Percentiles rank a stretch among this genome's conserved stretches.
phyloP scores from a whole-genome alignment of 2,797 vertebrate species.

The Tragopan temminckii region DNA sequence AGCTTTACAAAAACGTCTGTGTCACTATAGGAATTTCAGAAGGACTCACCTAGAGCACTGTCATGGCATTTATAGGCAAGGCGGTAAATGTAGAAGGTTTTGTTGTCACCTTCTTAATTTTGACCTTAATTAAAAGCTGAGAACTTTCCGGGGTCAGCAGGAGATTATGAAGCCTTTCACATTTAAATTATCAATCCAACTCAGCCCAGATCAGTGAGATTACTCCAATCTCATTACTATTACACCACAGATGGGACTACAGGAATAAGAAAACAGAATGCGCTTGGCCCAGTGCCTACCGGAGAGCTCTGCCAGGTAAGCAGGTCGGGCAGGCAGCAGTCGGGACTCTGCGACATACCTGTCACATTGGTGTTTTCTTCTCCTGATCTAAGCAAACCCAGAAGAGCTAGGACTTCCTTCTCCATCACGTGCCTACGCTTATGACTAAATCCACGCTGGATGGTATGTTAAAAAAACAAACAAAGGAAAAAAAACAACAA shows the following conservation, averaged over 20 bases:
- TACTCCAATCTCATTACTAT: constrained; percentile 46
- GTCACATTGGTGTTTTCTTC: background rate
- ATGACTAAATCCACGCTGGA: background rate
- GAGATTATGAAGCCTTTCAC: constrained; percentile 61
- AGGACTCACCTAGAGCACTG: background rate
- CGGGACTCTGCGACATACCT: background rate
- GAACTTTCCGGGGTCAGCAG: constrained; percentile 55
- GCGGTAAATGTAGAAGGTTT: constrained; percentile 21
- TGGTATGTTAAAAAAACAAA: background rate
- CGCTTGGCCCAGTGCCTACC: background rate
- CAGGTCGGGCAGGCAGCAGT: background rate
- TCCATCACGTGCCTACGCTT: background rate
- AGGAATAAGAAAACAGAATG: background rate
- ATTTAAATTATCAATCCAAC: constrained; percentile 46
- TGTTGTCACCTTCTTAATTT: constrained; percentile 17
- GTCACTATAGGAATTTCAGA: background rate
- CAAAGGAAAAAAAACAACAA: no score
- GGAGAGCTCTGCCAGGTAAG: background rate
- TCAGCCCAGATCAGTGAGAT: constrained; percentile 26
- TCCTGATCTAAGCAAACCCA: background rate
- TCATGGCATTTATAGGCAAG: constrained; percentile 35
- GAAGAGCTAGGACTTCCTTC: background rate
- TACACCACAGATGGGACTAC: constrained; percentile 21
- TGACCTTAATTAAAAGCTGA: constrained; percentile 56
- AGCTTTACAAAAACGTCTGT: background rate